These are phyloP conservation scores for Plutomurus gul DNA, from an alignment of 1,140 invertebrate genomes.

Conservation along the genomic window DNA sequence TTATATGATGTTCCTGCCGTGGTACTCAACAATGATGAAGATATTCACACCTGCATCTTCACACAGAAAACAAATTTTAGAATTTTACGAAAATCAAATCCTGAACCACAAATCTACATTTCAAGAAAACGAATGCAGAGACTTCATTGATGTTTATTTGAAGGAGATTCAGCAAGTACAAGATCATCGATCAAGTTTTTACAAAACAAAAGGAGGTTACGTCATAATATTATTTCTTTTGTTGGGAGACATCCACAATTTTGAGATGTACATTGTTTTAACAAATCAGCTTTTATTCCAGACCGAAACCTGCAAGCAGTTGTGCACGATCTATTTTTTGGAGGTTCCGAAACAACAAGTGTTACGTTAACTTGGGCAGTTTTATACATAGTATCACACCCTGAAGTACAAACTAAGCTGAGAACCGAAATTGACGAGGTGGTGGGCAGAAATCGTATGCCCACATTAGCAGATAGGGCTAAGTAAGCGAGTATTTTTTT, in stretches of 20 bases:
- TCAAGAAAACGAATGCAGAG: constrained; percentile 11
- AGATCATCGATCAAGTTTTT: constrained; percentile 10
- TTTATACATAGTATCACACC: constrained; percentile 57
- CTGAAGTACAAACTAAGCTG: constrained; percentile 57
- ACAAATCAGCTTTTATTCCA: no score
- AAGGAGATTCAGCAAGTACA: constrained; percentile 24
- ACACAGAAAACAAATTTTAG: not conserved
- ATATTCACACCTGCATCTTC: constrained; percentile 61
- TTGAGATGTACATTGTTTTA: no score
- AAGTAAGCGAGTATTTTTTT: not conserved
- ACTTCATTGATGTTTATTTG: constrained; percentile 38
- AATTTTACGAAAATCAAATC: constrained; percentile 20
- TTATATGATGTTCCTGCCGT: not conserved
- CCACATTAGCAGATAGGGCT: not conserved
- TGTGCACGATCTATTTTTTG: constrained; percentile 71
- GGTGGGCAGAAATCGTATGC: constrained; percentile 55
- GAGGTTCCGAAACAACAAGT: constrained; percentile 66
- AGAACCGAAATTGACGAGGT: constrained; percentile 57
- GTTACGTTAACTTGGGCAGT: constrained; percentile 58
- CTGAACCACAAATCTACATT: not conserved
- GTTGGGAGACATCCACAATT: no score
- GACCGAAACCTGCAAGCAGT: constrained; percentile 20
- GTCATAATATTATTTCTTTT: not conserved
- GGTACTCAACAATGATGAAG: constrained; percentile 52
- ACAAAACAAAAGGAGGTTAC: constrained; percentile 2